phyloP scores from a whole-genome alignment of 2,113 vertebrate species.

The Nanorana parkeri region DNA sequence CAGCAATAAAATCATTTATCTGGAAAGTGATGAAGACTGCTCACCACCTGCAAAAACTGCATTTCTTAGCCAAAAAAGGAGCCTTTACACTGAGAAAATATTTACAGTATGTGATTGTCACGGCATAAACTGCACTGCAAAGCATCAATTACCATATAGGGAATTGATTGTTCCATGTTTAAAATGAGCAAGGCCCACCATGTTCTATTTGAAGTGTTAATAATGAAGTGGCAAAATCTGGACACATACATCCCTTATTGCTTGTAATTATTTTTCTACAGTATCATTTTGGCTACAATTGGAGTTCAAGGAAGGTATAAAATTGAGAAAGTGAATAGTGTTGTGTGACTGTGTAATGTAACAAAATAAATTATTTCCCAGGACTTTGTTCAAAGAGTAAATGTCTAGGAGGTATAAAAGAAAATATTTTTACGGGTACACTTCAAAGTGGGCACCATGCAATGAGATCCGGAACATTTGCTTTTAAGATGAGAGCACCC shows the following conservation, averaged over 20 bases:
- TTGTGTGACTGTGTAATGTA: neutral
- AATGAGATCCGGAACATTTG: slow-evolving; percentile 29
- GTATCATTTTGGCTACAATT: slow-evolving; percentile 16
- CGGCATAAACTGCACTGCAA: neutral
- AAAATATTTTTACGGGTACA: slow-evolving; percentile 30
- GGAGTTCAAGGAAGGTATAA: slow-evolving; percentile 17
- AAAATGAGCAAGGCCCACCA: neutral
- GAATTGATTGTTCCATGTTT: neutral
- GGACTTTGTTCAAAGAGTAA: slow-evolving; percentile 15
- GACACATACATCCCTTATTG: neutral
- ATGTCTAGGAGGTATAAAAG: slow-evolving; percentile 33
- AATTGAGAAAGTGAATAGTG: neutral
- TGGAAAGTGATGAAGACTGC: neutral
- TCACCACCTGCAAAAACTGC: neutral
- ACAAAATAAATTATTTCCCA: slow-evolving; percentile 20
- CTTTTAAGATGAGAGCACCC: slow-evolving; percentile 33
- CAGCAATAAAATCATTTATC: neutral
- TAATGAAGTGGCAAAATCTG: neutral
- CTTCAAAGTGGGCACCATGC: slow-evolving; percentile 43
- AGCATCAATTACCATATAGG: neutral
- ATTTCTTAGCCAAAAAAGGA: neutral
- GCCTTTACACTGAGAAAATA: neutral
- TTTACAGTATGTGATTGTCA: neutral
- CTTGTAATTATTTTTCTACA: slow-evolving; percentile 22
- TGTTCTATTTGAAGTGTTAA: neutral